Base-by-base conservation (phyloP, 2,797 vertebrate species). In the Mormyrops attenuatus region DNA sequence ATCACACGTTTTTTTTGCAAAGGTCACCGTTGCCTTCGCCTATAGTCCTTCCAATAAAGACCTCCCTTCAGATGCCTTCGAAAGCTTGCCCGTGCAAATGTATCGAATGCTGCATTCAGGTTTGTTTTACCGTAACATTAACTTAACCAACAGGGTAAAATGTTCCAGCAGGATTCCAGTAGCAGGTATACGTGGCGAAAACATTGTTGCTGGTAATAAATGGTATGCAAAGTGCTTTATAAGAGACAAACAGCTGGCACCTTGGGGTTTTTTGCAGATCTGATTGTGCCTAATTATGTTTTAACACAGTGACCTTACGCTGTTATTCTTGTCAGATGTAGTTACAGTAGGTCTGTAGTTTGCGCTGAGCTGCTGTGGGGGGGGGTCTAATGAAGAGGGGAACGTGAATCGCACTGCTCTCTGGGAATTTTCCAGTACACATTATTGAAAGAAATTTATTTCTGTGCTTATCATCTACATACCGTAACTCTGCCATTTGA, bases 301-400 rank as follows among this genome's bases (percentile, higher is more conserved):
- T 94, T 93, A 94, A 94, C 93, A 93, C 92, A 20, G 60, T 90
- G 90, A 94, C 94, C 93, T 94, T 90, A 91, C 92, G 94, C 92
- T 90, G 92, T 92, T 92, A 92, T 84, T 92, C 90, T 93, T 94
- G 94, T 95, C 94, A 94, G 93, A 92, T 94, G 93, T 93, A 92
- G 92, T 94, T 94, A 93, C 91, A 80, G 93, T 94, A 94, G 93
- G 91, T 82, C 92, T 93, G 90, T 92, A 7, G 57, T 91, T 90
- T 63, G 90, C 92, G 92, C 91, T 82, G 87, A 93, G 92, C 91
- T 90, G 90, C 90, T 92, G 91, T 89, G 9, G 17, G 38, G 88
- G 7, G n/a, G 22, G 4, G 11, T n/a, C 5, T 9, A 88, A 55
- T 5, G 87, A 63, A 49, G 11, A 11, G 38, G 52, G 1, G 41